Conservation (phyloP, 2,888 invertebrate genomes). For the Philereme vetulata region DNA sequence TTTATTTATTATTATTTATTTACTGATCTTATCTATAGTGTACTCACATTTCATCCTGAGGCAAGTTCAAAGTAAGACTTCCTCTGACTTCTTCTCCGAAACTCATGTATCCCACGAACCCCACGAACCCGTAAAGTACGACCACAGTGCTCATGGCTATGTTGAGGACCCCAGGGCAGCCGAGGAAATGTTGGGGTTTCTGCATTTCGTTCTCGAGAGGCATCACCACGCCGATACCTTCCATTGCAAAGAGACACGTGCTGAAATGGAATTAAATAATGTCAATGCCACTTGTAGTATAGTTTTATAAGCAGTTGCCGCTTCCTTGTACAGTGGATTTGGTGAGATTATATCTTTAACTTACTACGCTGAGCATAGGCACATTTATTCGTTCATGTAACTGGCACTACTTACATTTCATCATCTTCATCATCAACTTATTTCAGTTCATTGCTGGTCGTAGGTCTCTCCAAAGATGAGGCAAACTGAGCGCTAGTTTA, state of each 20-base stretch:
- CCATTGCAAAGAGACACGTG: slow-evolving; percentile 98
- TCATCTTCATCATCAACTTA: too few species aligned
- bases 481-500: too few species aligned
- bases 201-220: slow-evolving; percentile 97
- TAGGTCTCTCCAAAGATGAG: too few species aligned
- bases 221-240: slow-evolving; percentile 96
- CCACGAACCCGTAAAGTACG: slow-evolving; percentile 90
- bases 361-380: too few species aligned
- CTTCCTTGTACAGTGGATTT: too few species aligned
- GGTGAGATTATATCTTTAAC: too few species aligned
- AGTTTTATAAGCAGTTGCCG: too few species aligned
- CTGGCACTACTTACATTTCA: too few species aligned
- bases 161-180: slow-evolving; percentile 93
- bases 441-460: too few species aligned
- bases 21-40: too few species aligned
- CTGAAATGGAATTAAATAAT: slow-evolving; percentile 63
- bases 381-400: too few species aligned
- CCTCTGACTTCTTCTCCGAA: slow-evolving; percentile 89
- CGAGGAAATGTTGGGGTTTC: slow-evolving; percentile 91
- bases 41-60: slow-evolving; percentile 86
- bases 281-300: neutral
- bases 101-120: slow-evolving; percentile 94
- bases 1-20: too few species aligned
- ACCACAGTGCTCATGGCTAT: slow-evolving; percentile 93
- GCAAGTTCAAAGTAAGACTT: slow-evolving; percentile 94